Evolutionary conservation across 2,113 vertebrate species (phyloP), one percentile per base, ranked within the genome.

Genomic region (Heloderma charlesbogerti): DNA sequence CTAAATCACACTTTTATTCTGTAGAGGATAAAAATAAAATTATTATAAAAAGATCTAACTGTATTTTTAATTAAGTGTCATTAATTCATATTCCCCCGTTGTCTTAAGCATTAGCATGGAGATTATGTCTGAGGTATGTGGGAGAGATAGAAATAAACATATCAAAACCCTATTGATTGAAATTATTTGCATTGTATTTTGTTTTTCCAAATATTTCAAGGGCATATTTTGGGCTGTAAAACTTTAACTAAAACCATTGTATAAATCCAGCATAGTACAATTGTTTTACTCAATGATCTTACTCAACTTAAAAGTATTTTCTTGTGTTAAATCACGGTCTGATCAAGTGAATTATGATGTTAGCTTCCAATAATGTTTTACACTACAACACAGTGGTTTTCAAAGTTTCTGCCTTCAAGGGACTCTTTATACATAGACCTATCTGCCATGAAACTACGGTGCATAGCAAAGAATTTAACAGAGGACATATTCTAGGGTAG

Each of bases 1-100:
- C 69, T 88, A 88, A 94, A 37, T 80, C 0, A 1, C 1, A 91
- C 93, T 94, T 93, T 91, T 93, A 88, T 25, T 83, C 29, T 81
- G 7, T 45, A 67, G 90, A 82, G 27, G 51, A 86, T 91, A 83
- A 89, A 79, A 95, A 90, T 31, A 92, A 74, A 9, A 25, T 20
- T 13, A 31, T 51, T 15, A 79, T 67, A 90, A 84, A 91, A 88
- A 45, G 60, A 84, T 29, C 27, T 48, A 86, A 4, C 1, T 3
- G 6, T 16, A 12, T 86, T 78, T 71, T 87, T 75, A 74, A 86
- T 88, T 60, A 71, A 5, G 10, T 40, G 31, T n/a, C 34, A 90
- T 90, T 86, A 72, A 81, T 81, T 81, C 27, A 60, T 45, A 57
- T 69, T 84, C 92, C 92, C 16, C 78, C 87, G 48, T 86, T 25